phyloP scores from a whole-genome alignment of 2,113 vertebrate genomes.

The Aegotheles bennettii region DNA sequence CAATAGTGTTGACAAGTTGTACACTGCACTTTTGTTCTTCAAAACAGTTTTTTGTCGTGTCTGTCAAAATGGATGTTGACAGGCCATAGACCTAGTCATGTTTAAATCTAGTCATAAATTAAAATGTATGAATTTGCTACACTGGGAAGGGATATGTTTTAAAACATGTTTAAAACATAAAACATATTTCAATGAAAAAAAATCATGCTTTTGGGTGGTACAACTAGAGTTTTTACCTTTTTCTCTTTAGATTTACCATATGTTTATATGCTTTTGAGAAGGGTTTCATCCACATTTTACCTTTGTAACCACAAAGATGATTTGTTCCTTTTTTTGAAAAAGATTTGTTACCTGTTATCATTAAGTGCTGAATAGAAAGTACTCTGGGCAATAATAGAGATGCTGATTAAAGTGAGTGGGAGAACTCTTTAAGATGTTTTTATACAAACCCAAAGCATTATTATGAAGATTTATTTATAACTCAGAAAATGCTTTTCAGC shows the following conservation, averaged over 20 bases:
- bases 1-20: too few relatives aligned
- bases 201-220: not conserved
- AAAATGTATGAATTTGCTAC: not conserved
- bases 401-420: not conserved
- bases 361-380: not conserved
- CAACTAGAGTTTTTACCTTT: not conserved
- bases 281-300: not conserved
- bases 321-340: not conserved
- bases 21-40: rapidly evolving
- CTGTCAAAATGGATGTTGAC: not conserved
- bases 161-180: not conserved
- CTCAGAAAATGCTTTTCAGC: not conserved
- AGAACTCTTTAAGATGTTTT: not conserved
- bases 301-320: not conserved
- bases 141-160: not conserved
- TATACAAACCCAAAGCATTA: not conserved
- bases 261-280: not conserved
- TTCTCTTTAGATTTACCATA: not conserved
- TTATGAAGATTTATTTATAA: not conserved
- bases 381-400: not conserved
- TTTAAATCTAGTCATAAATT: not conserved
- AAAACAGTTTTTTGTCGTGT: not conserved
- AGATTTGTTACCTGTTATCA: not conserved
- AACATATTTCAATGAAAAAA: not conserved
- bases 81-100: not conserved